Percentiles rank a stretch among this genome's conserved stretches.
These are phyloP conservation scores for Pandemis heparana DNA, from an alignment of 2,888 invertebrate genomes.

Conservation along the genomic window DNA sequence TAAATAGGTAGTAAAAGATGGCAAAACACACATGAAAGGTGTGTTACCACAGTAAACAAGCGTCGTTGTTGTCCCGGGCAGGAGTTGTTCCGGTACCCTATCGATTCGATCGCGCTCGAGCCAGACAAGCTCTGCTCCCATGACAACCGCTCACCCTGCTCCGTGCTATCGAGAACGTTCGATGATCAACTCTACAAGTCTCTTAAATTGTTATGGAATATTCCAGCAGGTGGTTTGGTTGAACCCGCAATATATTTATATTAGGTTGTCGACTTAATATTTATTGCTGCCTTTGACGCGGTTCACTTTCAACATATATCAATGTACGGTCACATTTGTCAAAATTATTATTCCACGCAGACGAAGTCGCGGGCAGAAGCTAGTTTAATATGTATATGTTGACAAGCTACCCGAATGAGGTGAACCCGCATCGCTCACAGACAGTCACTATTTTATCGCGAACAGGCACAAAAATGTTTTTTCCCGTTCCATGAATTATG, in stretches of 20 bases:
- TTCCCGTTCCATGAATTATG: slow-evolving; percentile 15
- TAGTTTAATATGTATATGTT: background rate
- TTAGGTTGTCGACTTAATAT: no score
- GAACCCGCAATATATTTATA: no score
- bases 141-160: slow-evolving; percentile 34
- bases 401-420: background rate
- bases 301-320: no score
- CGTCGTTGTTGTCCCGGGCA: slow-evolving; percentile 33
- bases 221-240: no score
- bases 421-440: background rate
- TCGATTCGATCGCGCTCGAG: slow-evolving; percentile 34
- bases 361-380: no score
- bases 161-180: background rate
- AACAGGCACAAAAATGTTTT: slow-evolving; percentile 3
- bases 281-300: no score
- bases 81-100: slow-evolving; percentile 37
- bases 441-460: slow-evolving; percentile 1
- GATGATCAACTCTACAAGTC: slow-evolving; percentile 7
- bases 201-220: background rate
- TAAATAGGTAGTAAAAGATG: background rate
- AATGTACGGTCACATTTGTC: no score
- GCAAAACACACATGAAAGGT: background rate
- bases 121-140: slow-evolving; percentile 26
- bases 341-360: no score
- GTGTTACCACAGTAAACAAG: no score